Conservation (phyloP, 1,140 invertebrate genomes). For the Trachelipus rathkii region DNA sequence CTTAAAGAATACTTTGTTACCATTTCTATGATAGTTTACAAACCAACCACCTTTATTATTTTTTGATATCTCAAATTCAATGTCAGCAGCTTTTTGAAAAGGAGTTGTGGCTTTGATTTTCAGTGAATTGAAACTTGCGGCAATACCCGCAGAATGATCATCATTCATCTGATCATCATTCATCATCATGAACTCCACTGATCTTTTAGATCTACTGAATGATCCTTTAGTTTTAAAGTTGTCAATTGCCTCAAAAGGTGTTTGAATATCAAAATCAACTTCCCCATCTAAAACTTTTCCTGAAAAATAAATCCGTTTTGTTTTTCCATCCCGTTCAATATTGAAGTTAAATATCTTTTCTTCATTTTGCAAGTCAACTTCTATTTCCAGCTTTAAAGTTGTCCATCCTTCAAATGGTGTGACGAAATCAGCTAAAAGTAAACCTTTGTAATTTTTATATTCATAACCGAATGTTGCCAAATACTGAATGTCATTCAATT, state of each 20-base stretch:
- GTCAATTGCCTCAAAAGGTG: conserved; percentile 30
- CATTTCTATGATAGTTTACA: conserved; percentile 32
- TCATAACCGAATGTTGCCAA: conserved; percentile 19
- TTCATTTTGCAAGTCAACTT: conserved; percentile 29
- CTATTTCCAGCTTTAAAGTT: conserved; percentile 26
- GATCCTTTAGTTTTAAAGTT: conserved; percentile 29
- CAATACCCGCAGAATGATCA: conserved; percentile 27
- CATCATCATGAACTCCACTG: conserved; percentile 37
- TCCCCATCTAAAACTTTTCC: conserved; percentile 36
- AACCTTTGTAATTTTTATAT: conserved; percentile 24
- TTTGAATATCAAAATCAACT: conserved; percentile 31
- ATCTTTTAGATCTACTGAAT: conserved; percentile 34
- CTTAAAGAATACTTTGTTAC: conserved; percentile 22
- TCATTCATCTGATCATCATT: too few species aligned
- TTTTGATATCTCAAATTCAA: conserved; percentile 27
- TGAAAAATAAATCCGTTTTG: conserved; percentile 28
- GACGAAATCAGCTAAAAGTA: conserved; percentile 20
- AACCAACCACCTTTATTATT: conserved; percentile 20
- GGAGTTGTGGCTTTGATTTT: conserved; percentile 32
- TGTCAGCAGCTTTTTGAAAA: conserved; percentile 27
- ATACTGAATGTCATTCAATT: neutral
- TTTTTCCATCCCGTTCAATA: conserved; percentile 28
- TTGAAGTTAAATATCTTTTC: conserved; percentile 31
- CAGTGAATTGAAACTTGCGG: conserved; percentile 33
- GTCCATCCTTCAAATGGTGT: conserved; percentile 31